Evolutionary conservation across 2,888 invertebrate genomes (phyloP).

Genomic region (Ellobium chinense): DNA sequence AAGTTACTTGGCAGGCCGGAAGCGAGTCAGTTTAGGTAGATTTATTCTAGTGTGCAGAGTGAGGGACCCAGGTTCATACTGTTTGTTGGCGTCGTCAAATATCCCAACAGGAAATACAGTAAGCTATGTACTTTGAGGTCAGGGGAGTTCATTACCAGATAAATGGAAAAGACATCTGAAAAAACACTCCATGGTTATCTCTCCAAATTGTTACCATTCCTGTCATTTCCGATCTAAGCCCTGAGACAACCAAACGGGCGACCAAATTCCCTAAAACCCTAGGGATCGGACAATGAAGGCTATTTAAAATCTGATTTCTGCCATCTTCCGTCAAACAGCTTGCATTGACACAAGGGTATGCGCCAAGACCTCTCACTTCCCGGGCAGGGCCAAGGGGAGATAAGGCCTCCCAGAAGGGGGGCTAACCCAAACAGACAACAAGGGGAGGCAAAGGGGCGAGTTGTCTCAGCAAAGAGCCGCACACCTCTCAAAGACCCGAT

Average conservation of each 20-base stretch:
- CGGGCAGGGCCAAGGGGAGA: background rate
- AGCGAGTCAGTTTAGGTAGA: too few relatives aligned
- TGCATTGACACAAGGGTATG: constrained; percentile 22
- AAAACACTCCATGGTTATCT: background rate
- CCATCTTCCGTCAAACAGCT: constrained; percentile 25
- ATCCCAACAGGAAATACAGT: constrained; percentile 5
- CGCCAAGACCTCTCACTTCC: constrained; percentile 23
- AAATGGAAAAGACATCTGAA: constrained; percentile 8
- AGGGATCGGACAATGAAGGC: constrained; percentile 21
- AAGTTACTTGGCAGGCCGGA: too few relatives aligned
- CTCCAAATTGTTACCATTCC: constrained; percentile 25
- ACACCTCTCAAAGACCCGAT: constrained; percentile 9
- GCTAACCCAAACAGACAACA: background rate
- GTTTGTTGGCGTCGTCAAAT: too few relatives aligned
- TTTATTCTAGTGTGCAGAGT: too few relatives aligned
- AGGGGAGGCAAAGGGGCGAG: background rate
- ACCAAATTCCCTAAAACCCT: constrained; percentile 14
- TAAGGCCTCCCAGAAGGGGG: constrained; percentile 13
- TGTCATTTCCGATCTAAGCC: constrained; percentile 27
- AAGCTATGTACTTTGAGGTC: background rate
- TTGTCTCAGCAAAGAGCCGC: background rate
- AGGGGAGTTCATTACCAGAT: background rate
- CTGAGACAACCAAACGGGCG: constrained; percentile 14
- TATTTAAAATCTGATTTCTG: constrained; percentile 38
- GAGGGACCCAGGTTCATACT: too few relatives aligned